Conservation (phyloP, 2,888 invertebrate species). For the Aethes cnicana region DNA sequence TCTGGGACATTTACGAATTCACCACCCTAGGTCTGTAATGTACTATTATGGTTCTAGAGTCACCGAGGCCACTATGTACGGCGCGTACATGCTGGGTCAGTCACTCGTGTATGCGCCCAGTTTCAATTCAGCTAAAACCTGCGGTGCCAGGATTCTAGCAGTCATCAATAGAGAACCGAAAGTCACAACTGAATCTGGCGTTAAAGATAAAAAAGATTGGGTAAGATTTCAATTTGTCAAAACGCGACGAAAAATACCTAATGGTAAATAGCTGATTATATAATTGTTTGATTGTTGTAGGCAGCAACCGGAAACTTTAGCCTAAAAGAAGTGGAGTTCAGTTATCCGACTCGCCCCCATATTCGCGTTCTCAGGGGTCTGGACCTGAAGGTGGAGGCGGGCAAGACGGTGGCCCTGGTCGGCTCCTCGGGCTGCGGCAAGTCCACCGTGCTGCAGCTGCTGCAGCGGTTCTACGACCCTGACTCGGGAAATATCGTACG, state of each 20-base stretch:
- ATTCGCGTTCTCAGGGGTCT: slow-evolving; percentile 87
- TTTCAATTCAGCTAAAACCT: slow-evolving; percentile 81
- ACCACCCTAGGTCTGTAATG: too few relatives aligned
- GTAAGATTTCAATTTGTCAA: too few relatives aligned
- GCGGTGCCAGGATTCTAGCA: slow-evolving; percentile 32
- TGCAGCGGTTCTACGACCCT: slow-evolving; percentile 91
- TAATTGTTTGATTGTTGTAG: slow-evolving; percentile 48
- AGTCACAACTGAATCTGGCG: slow-evolving; percentile 25
- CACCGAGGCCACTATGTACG: slow-evolving; percentile 85
- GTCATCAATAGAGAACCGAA: slow-evolving; percentile 33
- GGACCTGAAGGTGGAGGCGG: slow-evolving; percentile 85
- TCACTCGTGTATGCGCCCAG: slow-evolving; percentile 86
- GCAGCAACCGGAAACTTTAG: slow-evolving; percentile 85
- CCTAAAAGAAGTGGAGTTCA: slow-evolving; percentile 87
- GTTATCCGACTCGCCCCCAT: slow-evolving; percentile 90
- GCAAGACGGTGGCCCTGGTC: slow-evolving; percentile 89
- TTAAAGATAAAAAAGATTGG: slow-evolving; percentile 34
- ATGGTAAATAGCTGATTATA: neutral
- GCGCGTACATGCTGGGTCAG: slow-evolving; percentile 86
- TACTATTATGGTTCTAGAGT: slow-evolving; percentile 68
- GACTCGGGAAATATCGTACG: slow-evolving; percentile 80
- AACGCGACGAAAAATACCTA: neutral
- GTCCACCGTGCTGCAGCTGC: slow-evolving; percentile 89
- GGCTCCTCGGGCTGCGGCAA: slow-evolving; percentile 91
- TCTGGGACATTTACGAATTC: too few relatives aligned